Base-by-base conservation (phyloP, 2,888 invertebrate species). In the Eupithecia tripunctaria region DNA sequence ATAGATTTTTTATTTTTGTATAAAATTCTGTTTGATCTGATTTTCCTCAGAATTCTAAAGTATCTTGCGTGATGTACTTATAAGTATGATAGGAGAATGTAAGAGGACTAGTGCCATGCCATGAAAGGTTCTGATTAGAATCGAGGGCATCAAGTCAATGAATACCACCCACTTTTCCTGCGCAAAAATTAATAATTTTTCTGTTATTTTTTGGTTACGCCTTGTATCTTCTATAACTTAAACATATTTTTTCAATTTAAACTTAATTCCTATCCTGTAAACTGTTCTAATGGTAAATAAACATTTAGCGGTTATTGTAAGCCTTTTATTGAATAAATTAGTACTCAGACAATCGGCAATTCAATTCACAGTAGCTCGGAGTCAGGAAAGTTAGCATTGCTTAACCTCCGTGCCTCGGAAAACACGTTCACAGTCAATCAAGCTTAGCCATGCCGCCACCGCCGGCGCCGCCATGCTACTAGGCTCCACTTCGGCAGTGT, bases 81-180 rank as follows among this genome's bases (percentile, higher is more conserved):
- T 88, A 87, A 88, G 94, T 92, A 91, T 94, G 94, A 91, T 92
- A 94, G 94, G 92, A 91, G 93, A 90, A 89, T 94, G 88, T 92
- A 89, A 93, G 89, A 92, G 91, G 94, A 93, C 94, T 92, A 91
- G 94, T 94, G 94, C 94, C 94, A 94, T 94, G 94, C 93, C 93
- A 85, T 94, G 94, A 94, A 94, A 93, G 93, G 93, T 94, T 94
- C 94, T 93, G 90, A 89, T 89, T 93, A 93, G 93, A 94, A 94
- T 94, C 93, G 85, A 90, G 88, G 94, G 93, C 94, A 93, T 94
- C 84, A 87, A 91, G 91, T 93, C 91, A 87, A 91, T 92, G 92
- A 90, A 91, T 94, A 93, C 94, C 94, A 94, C 94, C 94, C 94
- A 94, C 94, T 94, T 91, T 93, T 93, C 92, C 91, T 91, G 90